Conservation (phyloP, 2,113 vertebrate genomes). For the Acrocephalus arundinaceus region DNA sequence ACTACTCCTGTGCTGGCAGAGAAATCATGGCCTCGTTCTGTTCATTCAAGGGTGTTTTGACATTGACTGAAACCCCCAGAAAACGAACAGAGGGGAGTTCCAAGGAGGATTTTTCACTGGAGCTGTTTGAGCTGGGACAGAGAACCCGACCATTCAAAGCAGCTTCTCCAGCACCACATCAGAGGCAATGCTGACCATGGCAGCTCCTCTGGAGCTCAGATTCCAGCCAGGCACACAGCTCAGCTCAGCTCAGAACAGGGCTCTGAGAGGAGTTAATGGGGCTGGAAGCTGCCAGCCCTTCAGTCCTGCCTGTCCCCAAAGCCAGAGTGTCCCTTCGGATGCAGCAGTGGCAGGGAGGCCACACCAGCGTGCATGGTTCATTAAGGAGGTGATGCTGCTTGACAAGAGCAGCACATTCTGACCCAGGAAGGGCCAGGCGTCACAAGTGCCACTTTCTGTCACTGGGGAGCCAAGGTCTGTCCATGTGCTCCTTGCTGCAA, state of each 20-base stretch:
- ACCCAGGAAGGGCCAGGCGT: background rate
- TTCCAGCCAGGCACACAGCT: background rate
- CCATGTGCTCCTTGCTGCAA: background rate
- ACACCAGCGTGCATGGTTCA: rapidly evolving
- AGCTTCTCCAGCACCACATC: background rate
- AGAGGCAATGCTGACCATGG: background rate
- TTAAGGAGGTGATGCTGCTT: background rate
- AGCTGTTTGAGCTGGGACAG: background rate
- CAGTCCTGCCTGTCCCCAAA: background rate
- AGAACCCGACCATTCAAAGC: background rate
- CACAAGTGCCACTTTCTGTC: background rate
- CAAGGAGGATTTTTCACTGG: background rate
- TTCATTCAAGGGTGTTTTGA: background rate
- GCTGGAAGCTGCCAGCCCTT: background rate
- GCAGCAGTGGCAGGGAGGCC: background rate
- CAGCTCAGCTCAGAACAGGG: background rate
- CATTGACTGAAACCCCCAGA: background rate
- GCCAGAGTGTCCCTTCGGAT: background rate
- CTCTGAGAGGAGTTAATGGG: background rate
- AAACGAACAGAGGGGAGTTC: background rate
- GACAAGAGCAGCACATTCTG: background rate
- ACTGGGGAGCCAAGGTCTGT: background rate
- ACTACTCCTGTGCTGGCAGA: background rate
- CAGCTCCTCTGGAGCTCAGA: background rate
- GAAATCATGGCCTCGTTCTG: background rate